A percentile compares a stretch with the other conserved stretches of the same genome.
Evolutionary conservation across 64 coral and sea anemone species (phyloP).

Genomic region (Porites australiensis): DNA sequence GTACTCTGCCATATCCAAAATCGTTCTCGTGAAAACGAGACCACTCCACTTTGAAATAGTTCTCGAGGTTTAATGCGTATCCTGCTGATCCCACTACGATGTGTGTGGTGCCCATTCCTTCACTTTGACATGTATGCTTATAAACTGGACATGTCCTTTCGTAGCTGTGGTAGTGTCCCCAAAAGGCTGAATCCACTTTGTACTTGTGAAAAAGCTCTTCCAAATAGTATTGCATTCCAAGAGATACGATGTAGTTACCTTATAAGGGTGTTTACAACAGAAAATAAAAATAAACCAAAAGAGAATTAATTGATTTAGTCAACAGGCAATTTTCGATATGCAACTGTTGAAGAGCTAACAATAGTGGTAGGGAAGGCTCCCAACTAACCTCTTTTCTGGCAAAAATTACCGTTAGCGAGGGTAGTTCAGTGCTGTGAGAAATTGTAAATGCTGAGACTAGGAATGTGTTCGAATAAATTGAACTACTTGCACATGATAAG

Average conservation of each 20-base stretch:
- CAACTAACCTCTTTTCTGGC: no score
- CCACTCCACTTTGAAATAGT: conserved; percentile 78
- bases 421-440: no score
- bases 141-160: conserved; percentile 82
- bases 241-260: conserved; percentile 81
- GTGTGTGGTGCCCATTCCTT: conserved; percentile 70
- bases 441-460: no score
- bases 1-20: conserved; percentile 89
- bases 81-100: conserved; percentile 93
- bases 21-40: conserved; percentile 75
- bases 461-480: no score
- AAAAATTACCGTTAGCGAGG: no score
- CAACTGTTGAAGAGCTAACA: no score
- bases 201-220: conserved; percentile 80
- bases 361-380: no score
- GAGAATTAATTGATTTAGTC: no score
- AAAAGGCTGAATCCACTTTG: conserved; percentile 84
- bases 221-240: conserved; percentile 80
- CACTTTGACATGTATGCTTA: conserved; percentile 39
- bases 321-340: no score
- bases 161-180: conserved; percentile 98
- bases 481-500: no score
- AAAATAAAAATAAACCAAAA: no score
- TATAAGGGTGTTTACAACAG: not conserved
- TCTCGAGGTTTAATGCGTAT: conserved; percentile 56